phyloP scores from a whole-genome alignment of 2,113 vertebrate species.

The Seriola aureovittata region DNA sequence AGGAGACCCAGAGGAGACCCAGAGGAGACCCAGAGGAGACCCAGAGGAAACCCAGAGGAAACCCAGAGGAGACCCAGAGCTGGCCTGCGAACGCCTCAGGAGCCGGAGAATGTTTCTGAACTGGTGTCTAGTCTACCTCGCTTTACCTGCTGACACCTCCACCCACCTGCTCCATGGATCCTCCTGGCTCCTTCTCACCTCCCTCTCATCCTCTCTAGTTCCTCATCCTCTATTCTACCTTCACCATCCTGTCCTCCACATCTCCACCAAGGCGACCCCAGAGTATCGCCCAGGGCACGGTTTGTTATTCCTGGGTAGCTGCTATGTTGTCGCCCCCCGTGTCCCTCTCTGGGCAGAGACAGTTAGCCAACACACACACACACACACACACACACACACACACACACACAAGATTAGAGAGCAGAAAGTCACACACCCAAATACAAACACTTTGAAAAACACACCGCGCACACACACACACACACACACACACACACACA shows the following conservation, averaged over 20 bases:
- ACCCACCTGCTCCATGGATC: not conserved
- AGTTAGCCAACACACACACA: constrained; percentile 38
- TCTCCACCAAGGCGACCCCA: constrained; percentile 34
- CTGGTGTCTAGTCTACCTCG: not conserved
- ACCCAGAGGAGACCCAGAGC: too few species aligned
- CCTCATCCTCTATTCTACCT: not conserved
- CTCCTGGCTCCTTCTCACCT: not conserved
- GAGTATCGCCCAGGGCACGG: constrained; percentile 15
- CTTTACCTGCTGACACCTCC: not conserved
- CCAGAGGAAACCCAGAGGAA: too few species aligned
- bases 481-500: constrained; percentile 39
- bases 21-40: too few species aligned
- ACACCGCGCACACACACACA: constrained; percentile 27
- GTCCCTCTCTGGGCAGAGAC: constrained; percentile 26
- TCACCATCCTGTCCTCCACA: not conserved
- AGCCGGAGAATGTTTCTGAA: not conserved
- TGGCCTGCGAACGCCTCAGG: too few species aligned
- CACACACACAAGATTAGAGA: constrained; percentile 65
- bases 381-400: constrained; percentile 3
- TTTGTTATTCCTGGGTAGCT: constrained; percentile 66
- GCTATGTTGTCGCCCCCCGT: constrained; percentile 25
- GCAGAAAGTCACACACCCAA: constrained; percentile 49
- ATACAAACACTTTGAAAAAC: constrained; percentile 46
- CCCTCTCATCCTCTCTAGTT: not conserved
- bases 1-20: too few species aligned